These are phyloP conservation scores for Aspidapion aeneum DNA, from an alignment of 2,888 invertebrate genomes.

Conservation along the genomic window DNA sequence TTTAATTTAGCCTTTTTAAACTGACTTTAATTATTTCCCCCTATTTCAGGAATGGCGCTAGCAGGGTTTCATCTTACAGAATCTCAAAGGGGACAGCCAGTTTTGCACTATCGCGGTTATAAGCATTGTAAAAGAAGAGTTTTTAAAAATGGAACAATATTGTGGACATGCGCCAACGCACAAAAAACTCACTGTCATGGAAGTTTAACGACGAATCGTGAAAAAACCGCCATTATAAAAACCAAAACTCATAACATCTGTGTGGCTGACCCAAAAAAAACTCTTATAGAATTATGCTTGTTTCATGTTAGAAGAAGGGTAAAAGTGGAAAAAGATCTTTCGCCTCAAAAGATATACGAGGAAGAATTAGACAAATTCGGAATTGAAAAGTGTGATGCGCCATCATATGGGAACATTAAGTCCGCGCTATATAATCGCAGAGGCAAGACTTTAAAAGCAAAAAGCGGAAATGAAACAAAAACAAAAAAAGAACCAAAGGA, in stretches of 20 bases:
- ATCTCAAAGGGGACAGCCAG: neutral
- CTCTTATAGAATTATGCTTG: neutral
- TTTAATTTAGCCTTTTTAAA: too few species aligned
- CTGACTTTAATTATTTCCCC: too few species aligned
- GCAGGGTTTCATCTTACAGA: neutral
- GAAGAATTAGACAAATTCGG: neutral
- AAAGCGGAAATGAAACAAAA: too few species aligned
- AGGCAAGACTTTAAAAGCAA: neutral
- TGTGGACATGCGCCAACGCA: neutral
- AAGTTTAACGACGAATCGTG: neutral
- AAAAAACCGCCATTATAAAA: neutral
- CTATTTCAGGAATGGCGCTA: neutral
- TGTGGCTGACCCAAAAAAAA: neutral
- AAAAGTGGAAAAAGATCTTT: neutral
- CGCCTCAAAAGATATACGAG: neutral
- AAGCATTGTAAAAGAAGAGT: neutral
- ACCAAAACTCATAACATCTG: neutral
- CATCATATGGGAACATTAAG: neutral
- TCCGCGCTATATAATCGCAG: neutral
- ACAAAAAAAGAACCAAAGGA: too few species aligned
- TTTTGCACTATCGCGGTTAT: neutral
- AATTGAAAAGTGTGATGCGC: neutral
- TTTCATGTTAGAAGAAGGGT: neutral
- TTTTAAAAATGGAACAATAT: neutral
- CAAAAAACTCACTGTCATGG: neutral